Conservation (phyloP, 2,888 invertebrate species). For the Ischnura elegans region DNA sequence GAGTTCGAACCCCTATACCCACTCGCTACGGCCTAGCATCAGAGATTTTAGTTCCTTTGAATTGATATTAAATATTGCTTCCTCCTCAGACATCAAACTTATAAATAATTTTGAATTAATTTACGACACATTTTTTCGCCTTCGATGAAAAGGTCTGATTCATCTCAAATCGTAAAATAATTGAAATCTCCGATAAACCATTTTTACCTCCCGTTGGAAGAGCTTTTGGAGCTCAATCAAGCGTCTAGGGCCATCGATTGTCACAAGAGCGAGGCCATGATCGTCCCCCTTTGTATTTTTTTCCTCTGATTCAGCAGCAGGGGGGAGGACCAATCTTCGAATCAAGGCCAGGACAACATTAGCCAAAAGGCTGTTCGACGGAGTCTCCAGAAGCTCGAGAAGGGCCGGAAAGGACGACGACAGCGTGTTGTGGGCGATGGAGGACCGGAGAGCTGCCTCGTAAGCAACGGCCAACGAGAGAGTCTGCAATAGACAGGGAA, state of each 20-base stretch:
- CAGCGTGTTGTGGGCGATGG: background rate
- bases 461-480: conserved; percentile 43
- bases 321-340: background rate
- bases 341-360: background rate
- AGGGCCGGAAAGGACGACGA: background rate
- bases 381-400: conserved; percentile 10
- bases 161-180: too few species aligned
- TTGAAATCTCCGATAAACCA: background rate
- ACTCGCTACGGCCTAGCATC: too few species aligned
- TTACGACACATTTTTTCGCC: too few species aligned
- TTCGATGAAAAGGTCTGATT: too few species aligned
- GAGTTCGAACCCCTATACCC: too few species aligned
- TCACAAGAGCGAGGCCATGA: background rate
- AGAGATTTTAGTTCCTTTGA: too few species aligned
- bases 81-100: too few species aligned
- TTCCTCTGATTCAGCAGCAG: background rate
- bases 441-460: background rate
- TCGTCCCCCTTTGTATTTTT: background rate
- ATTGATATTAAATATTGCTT: too few species aligned
- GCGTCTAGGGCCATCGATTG: background rate
- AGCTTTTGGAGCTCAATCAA: background rate
- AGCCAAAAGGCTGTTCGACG: background rate
- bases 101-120: too few species aligned
- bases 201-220: background rate
- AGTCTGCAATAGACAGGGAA: background rate